Evolutionary conservation across 2,888 invertebrate species (phyloP), one percentile per base, ranked within the genome.

Genomic region (Epinotia brunnichana): DNA sequence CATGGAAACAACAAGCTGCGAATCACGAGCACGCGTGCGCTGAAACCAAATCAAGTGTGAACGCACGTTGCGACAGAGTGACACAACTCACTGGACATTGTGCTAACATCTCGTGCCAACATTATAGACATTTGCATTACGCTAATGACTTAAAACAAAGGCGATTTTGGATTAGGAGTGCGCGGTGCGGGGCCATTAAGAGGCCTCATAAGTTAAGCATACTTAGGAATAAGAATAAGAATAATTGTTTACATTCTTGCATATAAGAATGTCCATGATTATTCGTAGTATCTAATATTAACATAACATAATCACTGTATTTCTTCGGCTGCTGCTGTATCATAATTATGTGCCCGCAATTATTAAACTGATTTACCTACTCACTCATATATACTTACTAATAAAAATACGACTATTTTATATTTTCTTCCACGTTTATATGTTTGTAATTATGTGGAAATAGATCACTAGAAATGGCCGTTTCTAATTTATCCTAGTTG

Each of bases 41-140:
- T 67, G 78, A 82, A 88, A 89, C 83, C 82, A 83, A 88, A 88
- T 89, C 87, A 85, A 87, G 86, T 88, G 87, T 87, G 81, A 89
- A 89, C 87, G 83, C 82, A 81, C 68, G 69, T 80, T 79, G 77
- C 86, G 80, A 83, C 84, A 87, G 60, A 74, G 76, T 85, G 83
- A 83, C 80, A 84, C 81, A 87, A 87, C 75, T 76, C 78, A 64
- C 73, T 69, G 69, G 67, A 69, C 53, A 67, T 67, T 70, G 73
- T 70, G 41, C 67, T 74, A 70, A 70, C 75, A 70, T 70, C 76
- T 73, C 69, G 35, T 69, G 62, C 60, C 51, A 64, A 74, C 56
- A 60, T 66, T 19, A 29, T 69, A 69, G 69, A 44, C 13, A 63
- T 68, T 73, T 73, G 53, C 13, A 59, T 54, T 44, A 19, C 41